These are phyloP conservation scores for Trinorchestia longiramus DNA, from an alignment of 1,140 invertebrate species.

Conservation along the genomic window DNA sequence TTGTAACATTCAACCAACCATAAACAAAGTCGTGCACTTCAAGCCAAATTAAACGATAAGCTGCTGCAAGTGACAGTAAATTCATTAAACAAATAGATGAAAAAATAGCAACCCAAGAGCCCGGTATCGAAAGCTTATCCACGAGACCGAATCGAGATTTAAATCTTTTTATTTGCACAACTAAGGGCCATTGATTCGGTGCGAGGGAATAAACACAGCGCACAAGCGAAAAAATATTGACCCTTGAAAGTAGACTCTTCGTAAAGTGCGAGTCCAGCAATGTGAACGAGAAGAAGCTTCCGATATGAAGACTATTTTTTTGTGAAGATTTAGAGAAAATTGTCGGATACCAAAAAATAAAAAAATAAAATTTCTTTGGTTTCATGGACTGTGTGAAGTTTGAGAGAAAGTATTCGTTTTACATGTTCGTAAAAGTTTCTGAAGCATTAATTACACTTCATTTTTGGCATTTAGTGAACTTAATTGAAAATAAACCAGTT, in stretches of 20 bases:
- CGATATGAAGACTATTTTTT: too few species aligned
- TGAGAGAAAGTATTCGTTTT: background rate
- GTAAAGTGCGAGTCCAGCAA: background rate
- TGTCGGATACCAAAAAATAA: too few species aligned
- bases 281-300: background rate
- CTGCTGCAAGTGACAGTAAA: background rate
- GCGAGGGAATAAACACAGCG: slow-evolving; percentile 5
- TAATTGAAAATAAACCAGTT: too few species aligned
- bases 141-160: background rate
- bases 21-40: background rate
- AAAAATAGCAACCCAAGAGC: background rate
- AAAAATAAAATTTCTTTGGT: too few species aligned
- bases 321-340: too few species aligned
- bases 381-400: too few species aligned
- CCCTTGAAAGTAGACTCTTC: background rate
- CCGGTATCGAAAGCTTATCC: background rate
- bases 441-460: background rate
- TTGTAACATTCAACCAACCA: background rate
- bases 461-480: background rate
- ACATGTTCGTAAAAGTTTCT: background rate
- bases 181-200: background rate
- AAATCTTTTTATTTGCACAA: slow-evolving; percentile 2
- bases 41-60: background rate
- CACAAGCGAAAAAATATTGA: background rate
- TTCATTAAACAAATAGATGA: background rate